Evolutionary conservation across 2,797 vertebrate genomes (phyloP), one percentile per base, ranked within the genome.

Genomic region (Ispidina picta): DNA sequence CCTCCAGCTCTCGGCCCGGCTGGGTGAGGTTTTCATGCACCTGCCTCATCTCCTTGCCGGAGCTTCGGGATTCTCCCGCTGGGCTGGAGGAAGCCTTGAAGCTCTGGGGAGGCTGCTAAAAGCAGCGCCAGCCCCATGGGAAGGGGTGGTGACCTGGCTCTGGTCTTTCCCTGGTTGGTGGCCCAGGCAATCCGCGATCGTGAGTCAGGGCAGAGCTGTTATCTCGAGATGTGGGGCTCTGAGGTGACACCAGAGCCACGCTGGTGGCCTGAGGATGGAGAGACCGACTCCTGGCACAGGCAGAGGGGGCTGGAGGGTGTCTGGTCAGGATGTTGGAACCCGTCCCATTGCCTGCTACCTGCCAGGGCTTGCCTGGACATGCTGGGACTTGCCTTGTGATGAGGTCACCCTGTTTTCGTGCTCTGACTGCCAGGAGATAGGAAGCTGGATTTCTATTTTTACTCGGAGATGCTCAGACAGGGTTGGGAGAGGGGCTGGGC

Each of bases 281-380:
- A 25, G 64, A 7, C 9, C 0, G 33, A 37, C 2, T 3, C 2
- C 12, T 17, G 35, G 25, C 5, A 0, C 16, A 0, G 44, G 20
- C 15, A 1, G 29, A 37, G 17, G 19, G 22, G 22, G 80, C 69
- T 8, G 59, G 31, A 3, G 48, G 66, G 26, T 8, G 83, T 15
- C 69, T 0, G 46, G 4, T 6, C 26, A 1, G 48, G 75, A 26
- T 59, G 81, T 63, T 2, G 8, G 16, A 41, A 52, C 62, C 2
- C 5, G 41, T 63, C 75, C 79, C 70, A 37, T 41, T 18, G 54
- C 77, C 84, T 8, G 15, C 41, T 55, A 94, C 89, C 91, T 92
- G 96, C 91, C 95, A 44, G 87, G 95, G 91, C 97, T 95, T 96
- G 97, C 87, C 95, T 83, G 92, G 93, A 90, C 96, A 95, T 93